These are phyloP conservation scores for Caenorhabditis drosophilae DNA, from an alignment of 2,888 invertebrate genomes.

Conservation along the genomic window DNA sequence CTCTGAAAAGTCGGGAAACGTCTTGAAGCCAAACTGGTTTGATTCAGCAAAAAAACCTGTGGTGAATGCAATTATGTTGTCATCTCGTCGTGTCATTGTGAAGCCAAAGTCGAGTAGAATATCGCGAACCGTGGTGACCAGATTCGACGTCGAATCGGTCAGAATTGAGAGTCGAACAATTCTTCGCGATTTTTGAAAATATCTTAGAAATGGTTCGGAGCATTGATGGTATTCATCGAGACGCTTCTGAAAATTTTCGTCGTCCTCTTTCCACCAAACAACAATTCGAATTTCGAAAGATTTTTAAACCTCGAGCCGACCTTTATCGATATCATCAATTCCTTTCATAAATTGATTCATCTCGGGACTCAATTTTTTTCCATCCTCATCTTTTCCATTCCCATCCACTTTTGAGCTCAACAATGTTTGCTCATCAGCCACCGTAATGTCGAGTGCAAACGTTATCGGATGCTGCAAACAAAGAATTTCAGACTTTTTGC, in stretches of 20 bases:
- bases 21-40: not conserved
- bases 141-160: slow-evolving; percentile 22
- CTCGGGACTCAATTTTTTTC: slow-evolving; percentile 34
- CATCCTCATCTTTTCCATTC: slow-evolving; percentile 15
- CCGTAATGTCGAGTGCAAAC: slow-evolving; percentile 56
- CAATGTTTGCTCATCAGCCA: slow-evolving; percentile 48
- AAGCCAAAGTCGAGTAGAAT: slow-evolving; percentile 44
- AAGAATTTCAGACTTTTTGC: not conserved
- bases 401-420: slow-evolving; percentile 16
- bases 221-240: slow-evolving; percentile 59
- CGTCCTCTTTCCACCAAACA: not conserved
- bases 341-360: slow-evolving; percentile 57
- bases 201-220: slow-evolving; percentile 62
- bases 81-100: slow-evolving; percentile 30
- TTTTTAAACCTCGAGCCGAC: slow-evolving; percentile 58
- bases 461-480: slow-evolving; percentile 52
- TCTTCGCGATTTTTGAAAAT: slow-evolving; percentile 58
- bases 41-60: slow-evolving; percentile 14
- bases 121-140: slow-evolving; percentile 33
- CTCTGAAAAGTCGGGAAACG: slow-evolving; percentile 7
- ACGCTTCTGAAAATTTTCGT: slow-evolving; percentile 50
- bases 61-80: slow-evolving; percentile 30
- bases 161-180: slow-evolving; percentile 42
- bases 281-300: too few relatives aligned
- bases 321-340: slow-evolving; percentile 66